A percentile compares a stretch with the other conserved stretches of the same genome.
phyloP scores from a whole-genome alignment of 2,113 vertebrate genomes.

The Thermophis baileyi region DNA sequence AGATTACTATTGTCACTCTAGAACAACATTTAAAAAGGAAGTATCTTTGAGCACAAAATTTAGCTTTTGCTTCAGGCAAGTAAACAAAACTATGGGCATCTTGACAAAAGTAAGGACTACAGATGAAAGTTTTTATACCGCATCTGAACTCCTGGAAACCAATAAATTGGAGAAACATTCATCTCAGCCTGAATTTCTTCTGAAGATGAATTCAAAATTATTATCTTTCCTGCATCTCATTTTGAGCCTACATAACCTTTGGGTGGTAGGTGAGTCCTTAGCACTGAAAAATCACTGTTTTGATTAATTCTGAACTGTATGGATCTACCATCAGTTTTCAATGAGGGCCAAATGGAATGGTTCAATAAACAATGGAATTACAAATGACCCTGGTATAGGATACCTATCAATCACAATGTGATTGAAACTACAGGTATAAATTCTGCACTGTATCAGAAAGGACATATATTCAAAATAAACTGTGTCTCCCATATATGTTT shows the following conservation, averaged over 20 bases:
- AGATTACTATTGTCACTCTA: background rate
- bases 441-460: background rate
- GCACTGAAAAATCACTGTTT: constrained; percentile 52
- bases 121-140: background rate
- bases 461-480: background rate
- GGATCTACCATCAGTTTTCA: constrained; percentile 40
- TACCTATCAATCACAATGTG: constrained; percentile 50
- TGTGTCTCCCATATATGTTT: background rate
- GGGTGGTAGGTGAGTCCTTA: constrained; percentile 43
- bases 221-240: background rate
- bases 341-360: constrained; percentile 39
- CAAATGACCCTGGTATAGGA: constrained; percentile 44
- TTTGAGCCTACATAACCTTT: constrained; percentile 22
- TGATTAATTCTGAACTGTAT: constrained; percentile 52
- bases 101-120: background rate
- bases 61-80: background rate
- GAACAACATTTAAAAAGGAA: background rate
- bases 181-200: background rate
- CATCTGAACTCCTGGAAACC: background rate
- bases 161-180: background rate
- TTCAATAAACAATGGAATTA: constrained; percentile 49
- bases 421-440: constrained; percentile 38
- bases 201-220: background rate
- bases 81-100: background rate
- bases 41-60: background rate